A percentile compares a stretch with the other conserved stretches of the same genome.
phyloP scores from a whole-genome alignment of 2,797 vertebrate species.

The Pangasius sanitwongsei region DNA sequence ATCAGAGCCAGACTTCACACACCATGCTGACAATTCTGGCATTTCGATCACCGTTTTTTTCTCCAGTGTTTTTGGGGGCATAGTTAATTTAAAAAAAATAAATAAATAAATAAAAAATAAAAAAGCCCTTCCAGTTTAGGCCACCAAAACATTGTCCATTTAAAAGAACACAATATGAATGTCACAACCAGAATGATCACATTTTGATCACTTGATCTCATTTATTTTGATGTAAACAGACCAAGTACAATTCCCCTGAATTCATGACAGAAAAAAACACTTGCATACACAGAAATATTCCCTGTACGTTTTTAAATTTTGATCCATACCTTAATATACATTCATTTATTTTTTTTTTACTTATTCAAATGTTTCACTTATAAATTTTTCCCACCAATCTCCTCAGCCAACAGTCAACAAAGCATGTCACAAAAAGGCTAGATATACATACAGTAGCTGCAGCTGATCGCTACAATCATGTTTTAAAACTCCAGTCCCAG shows the following conservation, averaged over 20 bases:
- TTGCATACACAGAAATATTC: background rate
- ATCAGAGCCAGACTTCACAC: background rate
- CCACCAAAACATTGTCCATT: background rate
- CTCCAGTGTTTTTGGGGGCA: background rate
- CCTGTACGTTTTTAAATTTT: background rate
- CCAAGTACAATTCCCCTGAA: slow-evolving; percentile 22
- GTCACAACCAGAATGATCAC: background rate
- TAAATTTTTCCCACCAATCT: background rate
- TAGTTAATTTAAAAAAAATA: background rate
- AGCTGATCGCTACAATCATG: background rate
- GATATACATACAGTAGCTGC: background rate
- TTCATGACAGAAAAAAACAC: background rate
- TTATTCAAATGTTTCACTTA: background rate
- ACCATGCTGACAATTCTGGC: background rate
- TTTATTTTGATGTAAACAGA: slow-evolving; percentile 48
- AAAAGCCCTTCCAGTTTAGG: background rate
- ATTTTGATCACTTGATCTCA: slow-evolving; percentile 4
- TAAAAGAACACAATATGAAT: background rate
- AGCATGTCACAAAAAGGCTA: background rate
- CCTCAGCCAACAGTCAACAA: background rate
- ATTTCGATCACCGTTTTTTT: background rate
- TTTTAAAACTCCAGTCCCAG: background rate
- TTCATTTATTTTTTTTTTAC: background rate
- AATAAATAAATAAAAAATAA: background rate
- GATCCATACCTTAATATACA: background rate